These are phyloP conservation scores for Limenitis camilla DNA, from an alignment of 2,888 invertebrate species.

Conservation along the genomic window DNA sequence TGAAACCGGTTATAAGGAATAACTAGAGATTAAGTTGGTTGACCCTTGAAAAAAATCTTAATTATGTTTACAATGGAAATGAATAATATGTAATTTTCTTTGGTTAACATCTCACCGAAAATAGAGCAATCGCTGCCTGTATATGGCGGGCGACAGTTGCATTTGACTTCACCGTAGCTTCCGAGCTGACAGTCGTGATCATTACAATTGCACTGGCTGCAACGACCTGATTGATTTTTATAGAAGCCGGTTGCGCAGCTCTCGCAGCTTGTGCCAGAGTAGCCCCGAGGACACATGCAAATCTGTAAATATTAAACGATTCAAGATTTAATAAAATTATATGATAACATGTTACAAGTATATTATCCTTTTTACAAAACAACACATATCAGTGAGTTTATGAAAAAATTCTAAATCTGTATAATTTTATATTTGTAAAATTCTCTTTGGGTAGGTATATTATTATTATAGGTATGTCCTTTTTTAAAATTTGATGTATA, in stretches of 20 bases:
- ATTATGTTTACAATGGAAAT: background rate
- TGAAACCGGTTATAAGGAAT: too few species aligned
- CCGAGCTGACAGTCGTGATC: conserved; percentile 79
- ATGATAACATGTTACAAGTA: background rate
- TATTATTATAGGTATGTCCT: too few species aligned
- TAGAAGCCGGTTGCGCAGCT: conserved; percentile 82
- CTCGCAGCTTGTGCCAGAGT: conserved; percentile 89
- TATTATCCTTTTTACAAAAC: too few species aligned
- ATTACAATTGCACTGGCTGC: conserved; percentile 84
- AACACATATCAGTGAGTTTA: too few species aligned
- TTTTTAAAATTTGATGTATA: too few species aligned
- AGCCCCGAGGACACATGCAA: conserved; percentile 88
- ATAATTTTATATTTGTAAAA: too few species aligned
- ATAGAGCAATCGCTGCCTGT: conserved; percentile 78
- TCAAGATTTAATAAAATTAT: background rate
- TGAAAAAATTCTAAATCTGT: too few species aligned
- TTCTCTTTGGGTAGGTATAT: too few species aligned
- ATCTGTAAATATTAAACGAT: conserved; percentile 36
- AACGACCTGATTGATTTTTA: conserved; percentile 77
- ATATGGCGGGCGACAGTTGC: conserved; percentile 81
- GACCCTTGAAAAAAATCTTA: too few species aligned
- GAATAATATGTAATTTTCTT: background rate
- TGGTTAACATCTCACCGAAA: conserved; percentile 37
- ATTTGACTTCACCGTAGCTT: conserved; percentile 75
- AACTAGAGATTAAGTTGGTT: too few species aligned